Evolutionary conservation across 2,797 vertebrate species (phyloP), one percentile per base, ranked within the genome.

Genomic region (Syngnathus acus): DNA sequence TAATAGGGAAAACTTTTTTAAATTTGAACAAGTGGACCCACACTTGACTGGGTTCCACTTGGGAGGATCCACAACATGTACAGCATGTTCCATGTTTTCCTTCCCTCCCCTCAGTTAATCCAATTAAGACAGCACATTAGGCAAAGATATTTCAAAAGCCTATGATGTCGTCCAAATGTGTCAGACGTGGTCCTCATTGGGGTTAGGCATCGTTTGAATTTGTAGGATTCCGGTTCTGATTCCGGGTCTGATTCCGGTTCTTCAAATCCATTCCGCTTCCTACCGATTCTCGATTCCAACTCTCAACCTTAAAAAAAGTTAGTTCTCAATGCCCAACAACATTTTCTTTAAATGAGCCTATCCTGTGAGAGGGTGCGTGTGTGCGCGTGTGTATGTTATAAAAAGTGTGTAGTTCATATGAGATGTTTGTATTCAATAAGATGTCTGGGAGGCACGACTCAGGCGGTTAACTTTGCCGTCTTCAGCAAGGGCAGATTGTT

Each of bases 141-240:
- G n/a, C 38, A 42, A 21, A 43, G 58, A 68, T 64, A 71, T 75
- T 75, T 65, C 40, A 57, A 69, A 68, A 64, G 66, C 17, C 39
- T 66, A 37, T 69, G 69, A 65, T 74, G 47, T 38, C 16, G 39
- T 69, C 74, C 73, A 75, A 74, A 72, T 76, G 64, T 78, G 23
- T 19, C 71, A 37, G 48, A 64, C 57, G 43, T 74, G 32, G 43
- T 47, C 65, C 61, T 58, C 10, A 37, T 62, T 32, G 4, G 32
- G 4, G 32, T 32, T 32, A 5, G 32, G 4, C 32, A 32, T 32
- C 0, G 32, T 32, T 32, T 32, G 32, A 32, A 32, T 32, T 32
- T 32, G 32, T 32, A 32, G 32, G 32, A 32, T 32, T 32, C 32
- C 4, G 26, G 26, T 32, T 32, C 26, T 32, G 26, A 32, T 32